A percentile compares a stretch with the other conserved stretches of the same genome.
These are phyloP conservation scores for Drosophila nigromelanica DNA, from an alignment of 1,140 invertebrate genomes.

Conservation along the genomic window DNA sequence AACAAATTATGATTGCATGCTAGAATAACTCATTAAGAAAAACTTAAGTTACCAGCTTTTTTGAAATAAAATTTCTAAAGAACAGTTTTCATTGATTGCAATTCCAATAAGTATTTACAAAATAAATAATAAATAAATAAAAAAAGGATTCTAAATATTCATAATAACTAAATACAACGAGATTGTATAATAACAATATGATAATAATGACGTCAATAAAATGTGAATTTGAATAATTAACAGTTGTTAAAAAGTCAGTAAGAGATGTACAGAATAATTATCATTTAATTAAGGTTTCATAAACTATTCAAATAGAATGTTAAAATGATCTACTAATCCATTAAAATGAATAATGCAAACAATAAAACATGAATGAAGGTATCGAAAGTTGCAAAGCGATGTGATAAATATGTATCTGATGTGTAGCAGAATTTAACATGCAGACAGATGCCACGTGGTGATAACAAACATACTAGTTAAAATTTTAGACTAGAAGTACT, in stretches of 20 bases:
- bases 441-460: constrained; percentile 37
- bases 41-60: no score
- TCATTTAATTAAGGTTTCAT: constrained; percentile 26
- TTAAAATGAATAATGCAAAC: constrained; percentile 29
- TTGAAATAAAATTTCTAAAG: background rate
- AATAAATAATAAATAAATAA: no score
- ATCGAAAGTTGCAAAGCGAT: constrained; percentile 8
- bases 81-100: constrained; percentile 32
- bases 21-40: no score
- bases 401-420: background rate
- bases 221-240: constrained; percentile 21
- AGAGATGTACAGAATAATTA: constrained; percentile 5
- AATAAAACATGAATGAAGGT: constrained; percentile 22
- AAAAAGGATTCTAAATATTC: constrained; percentile 9
- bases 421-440: constrained; percentile 30
- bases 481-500: constrained; percentile 37
- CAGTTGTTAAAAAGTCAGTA: constrained; percentile 1
- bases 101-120: constrained; percentile 14
- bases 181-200: background rate
- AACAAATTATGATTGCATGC: background rate
- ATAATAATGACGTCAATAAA: constrained; percentile 29
- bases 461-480: constrained; percentile 31
- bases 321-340: constrained; percentile 45
- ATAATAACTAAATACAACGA: constrained; percentile 14
- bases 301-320: constrained; percentile 13